These are phyloP conservation scores for Poecilia wingei DNA, from an alignment of 2,797 vertebrate species.

Conservation along the genomic window DNA sequence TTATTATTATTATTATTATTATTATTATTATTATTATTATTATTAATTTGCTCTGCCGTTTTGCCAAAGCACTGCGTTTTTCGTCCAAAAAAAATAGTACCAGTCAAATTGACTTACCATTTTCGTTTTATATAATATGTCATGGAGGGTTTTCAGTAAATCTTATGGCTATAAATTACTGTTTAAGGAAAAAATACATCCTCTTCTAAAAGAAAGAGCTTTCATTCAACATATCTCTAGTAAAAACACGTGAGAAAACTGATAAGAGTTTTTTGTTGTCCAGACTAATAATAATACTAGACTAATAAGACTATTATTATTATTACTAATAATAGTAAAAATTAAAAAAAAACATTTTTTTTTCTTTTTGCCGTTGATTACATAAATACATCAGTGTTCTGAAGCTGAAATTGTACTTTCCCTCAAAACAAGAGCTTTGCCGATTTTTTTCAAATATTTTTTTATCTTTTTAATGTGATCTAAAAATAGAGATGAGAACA, in stretches of 20 bases:
- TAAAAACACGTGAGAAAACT: background rate
- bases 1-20: too few species aligned
- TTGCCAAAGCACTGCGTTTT: background rate
- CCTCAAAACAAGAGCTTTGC: background rate
- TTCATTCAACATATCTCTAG: background rate
- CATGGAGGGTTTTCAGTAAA: background rate
- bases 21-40: too few species aligned
- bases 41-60: background rate
- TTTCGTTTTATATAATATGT: background rate
- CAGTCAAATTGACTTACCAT: background rate
- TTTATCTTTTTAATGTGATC: background rate
- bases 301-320: too few species aligned
- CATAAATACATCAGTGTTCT: background rate
- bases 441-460: background rate
- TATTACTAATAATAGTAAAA: too few species aligned
- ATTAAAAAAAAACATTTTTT: background rate
- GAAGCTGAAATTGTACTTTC: background rate
- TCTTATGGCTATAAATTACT: background rate
- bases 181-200: background rate
- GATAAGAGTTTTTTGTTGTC: background rate
- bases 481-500: background rate
- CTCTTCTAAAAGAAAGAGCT: background rate
- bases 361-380: background rate
- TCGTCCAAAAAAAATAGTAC: too few species aligned
- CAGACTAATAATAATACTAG: too few species aligned